These are phyloP conservation scores for Enhydra lutris DNA, from an alignment of 2,113 vertebrate genomes.

Conservation along the genomic window DNA sequence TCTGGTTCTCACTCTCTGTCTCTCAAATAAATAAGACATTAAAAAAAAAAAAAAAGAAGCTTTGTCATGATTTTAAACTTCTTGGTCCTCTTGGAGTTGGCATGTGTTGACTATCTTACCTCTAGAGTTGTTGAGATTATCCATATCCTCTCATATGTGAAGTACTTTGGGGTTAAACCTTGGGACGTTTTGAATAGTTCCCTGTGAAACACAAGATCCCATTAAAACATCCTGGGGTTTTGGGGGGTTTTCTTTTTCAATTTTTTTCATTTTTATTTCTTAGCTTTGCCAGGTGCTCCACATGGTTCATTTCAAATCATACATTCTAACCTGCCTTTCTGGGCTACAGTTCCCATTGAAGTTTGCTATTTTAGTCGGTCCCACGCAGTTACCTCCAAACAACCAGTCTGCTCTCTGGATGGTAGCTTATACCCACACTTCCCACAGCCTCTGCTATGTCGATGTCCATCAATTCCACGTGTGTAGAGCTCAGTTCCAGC, in stretches of 20 bases:
- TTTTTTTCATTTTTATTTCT: background rate
- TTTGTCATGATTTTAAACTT: background rate
- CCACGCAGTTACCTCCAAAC: fast-evolving
- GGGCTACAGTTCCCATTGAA: no score
- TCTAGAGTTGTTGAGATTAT: background rate
- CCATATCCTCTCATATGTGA: no score
- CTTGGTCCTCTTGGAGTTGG: fast-evolving
- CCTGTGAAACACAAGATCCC: background rate
- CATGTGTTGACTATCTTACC: fast-evolving
- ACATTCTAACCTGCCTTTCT: background rate
- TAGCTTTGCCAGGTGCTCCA: background rate
- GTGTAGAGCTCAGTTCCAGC: no score
- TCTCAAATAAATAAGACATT: no score
- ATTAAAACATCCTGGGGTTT: background rate
- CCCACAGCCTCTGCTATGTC: fast-evolving
- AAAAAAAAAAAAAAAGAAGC: no score
- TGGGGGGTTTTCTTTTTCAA: no score
- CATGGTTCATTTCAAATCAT: background rate
- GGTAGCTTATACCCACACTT: fast-evolving
- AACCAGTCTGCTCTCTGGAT: no score
- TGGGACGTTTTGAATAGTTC: background rate
- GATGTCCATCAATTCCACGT: fast-evolving
- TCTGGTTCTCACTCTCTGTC: no score
- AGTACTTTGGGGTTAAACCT: background rate
- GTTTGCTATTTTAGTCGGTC: background rate